phyloP scores from a whole-genome alignment of 1,140 invertebrate species.

The Drosophila ohnishii region DNA sequence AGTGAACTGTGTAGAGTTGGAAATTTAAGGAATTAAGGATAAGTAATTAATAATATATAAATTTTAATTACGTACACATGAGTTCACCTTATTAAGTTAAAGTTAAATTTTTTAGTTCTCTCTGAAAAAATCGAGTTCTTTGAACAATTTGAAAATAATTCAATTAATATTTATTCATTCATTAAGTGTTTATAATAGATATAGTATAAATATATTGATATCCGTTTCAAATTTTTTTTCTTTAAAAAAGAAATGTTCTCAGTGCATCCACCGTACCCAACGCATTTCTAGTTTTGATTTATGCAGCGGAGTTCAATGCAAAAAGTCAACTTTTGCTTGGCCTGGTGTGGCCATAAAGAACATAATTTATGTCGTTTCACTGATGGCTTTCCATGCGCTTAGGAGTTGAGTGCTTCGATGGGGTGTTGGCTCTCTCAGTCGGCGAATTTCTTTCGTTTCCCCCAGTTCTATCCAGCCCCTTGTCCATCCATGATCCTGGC shows the following conservation, averaged over 20 bases:
- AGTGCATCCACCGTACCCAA: slow-evolving; percentile 3
- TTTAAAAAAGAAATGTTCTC: not conserved
- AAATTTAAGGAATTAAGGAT: too few species aligned
- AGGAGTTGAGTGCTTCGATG: slow-evolving; percentile 49
- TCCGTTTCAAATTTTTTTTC: too few species aligned
- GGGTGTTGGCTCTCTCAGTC: slow-evolving; percentile 27
- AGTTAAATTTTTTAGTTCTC: too few species aligned
- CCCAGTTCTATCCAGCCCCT: not conserved
- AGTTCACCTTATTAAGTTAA: too few species aligned
- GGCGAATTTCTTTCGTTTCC: not conserved
- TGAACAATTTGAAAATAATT: not conserved
- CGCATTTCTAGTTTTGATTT: slow-evolving; percentile 64
- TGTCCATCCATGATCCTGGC: slow-evolving; percentile 7
- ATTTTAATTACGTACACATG: too few species aligned
- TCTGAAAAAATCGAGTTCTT: too few species aligned
- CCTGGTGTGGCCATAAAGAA: slow-evolving; percentile 64
- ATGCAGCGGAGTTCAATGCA: slow-evolving; percentile 74
- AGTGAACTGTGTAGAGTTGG: too few species aligned
- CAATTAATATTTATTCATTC: not conserved
- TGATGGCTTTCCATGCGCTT: slow-evolving; percentile 58
- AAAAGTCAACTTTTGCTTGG: slow-evolving; percentile 70
- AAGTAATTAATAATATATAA: too few species aligned
- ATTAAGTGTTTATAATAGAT: not conserved
- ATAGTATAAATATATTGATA: too few species aligned
- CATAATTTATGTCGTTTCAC: slow-evolving; percentile 74